A percentile compares a stretch with the other conserved stretches of the same genome.
phyloP scores from a whole-genome alignment of 1,140 invertebrate genomes.

The Oreohelix idahoensis region DNA sequence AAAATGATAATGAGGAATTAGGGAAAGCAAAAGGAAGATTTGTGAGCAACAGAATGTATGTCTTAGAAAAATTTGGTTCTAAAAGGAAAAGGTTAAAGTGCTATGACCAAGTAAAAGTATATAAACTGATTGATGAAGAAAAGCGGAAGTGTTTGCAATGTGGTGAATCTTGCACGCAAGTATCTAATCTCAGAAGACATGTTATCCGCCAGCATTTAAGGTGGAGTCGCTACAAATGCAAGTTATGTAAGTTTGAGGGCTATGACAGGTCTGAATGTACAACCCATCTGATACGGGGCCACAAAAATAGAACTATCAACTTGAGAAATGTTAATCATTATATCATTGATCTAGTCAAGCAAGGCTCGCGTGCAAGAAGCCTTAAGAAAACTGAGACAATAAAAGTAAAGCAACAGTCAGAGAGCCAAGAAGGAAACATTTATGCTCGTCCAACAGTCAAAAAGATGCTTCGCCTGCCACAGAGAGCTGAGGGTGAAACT shows the following conservation, averaged over 20 bases:
- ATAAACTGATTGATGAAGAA: slow-evolving; percentile 56
- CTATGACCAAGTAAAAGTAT: slow-evolving; percentile 15
- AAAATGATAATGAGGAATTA: background rate
- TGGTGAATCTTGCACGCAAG: slow-evolving; percentile 60
- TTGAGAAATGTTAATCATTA: slow-evolving; percentile 42
- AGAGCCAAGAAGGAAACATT: slow-evolving; percentile 27
- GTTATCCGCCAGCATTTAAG: slow-evolving; percentile 70
- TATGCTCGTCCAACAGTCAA: slow-evolving; percentile 26
- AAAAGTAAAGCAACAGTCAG: slow-evolving; percentile 35
- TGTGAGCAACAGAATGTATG: slow-evolving; percentile 21
- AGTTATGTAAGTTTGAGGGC: slow-evolving; percentile 68
- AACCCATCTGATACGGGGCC: slow-evolving; percentile 63
- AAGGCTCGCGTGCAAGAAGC: slow-evolving; percentile 49
- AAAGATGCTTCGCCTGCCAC: slow-evolving; percentile 8
- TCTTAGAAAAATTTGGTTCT: background rate
- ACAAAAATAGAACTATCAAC: slow-evolving; percentile 44
- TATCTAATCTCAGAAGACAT: slow-evolving; percentile 71
- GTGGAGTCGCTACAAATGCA: slow-evolving; percentile 73
- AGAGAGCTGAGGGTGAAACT: background rate
- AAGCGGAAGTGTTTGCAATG: slow-evolving; percentile 70
- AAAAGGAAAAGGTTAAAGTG: slow-evolving; percentile 20
- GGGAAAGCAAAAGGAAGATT: slow-evolving; percentile 23
- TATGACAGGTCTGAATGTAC: slow-evolving; percentile 71
- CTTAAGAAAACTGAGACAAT: slow-evolving; percentile 52
- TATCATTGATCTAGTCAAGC: slow-evolving; percentile 61